phyloP scores from a whole-genome alignment of 2,888 invertebrate species.

The Eilema griseolum region DNA sequence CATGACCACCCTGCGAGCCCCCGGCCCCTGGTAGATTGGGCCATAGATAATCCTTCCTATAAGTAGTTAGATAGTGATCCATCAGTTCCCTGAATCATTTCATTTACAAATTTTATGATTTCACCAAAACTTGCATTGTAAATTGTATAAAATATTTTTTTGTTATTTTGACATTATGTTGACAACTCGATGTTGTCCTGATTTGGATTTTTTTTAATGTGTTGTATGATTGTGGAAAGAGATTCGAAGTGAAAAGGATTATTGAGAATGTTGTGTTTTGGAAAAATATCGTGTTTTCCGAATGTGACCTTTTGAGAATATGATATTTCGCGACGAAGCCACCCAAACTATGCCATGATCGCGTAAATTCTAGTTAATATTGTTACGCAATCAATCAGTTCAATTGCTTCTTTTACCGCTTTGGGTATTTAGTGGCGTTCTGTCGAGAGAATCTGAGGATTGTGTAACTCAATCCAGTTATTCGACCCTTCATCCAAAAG shows the following conservation, averaged over 20 bases:
- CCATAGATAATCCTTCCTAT: constrained; percentile 89
- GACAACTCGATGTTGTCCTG: constrained; percentile 28
- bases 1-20: constrained; percentile 12
- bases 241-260: neutral
- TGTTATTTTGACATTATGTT: constrained; percentile 21
- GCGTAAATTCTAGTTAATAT: too few species aligned
- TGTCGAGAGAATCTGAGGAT: too few species aligned
- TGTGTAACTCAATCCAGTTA: too few species aligned
- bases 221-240: neutral
- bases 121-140: constrained; percentile 24
- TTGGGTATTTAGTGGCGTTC: too few species aligned
- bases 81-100: constrained; percentile 58
- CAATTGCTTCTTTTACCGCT: too few species aligned
- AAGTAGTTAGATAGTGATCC: constrained; percentile 89
- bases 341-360: too few species aligned
- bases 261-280: too few species aligned
- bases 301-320: too few species aligned
- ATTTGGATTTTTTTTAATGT: constrained; percentile 21
- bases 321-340: too few species aligned
- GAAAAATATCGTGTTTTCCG: too few species aligned
- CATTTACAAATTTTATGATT: constrained; percentile 44
- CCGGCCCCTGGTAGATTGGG: constrained; percentile 76
- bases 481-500: too few species aligned
- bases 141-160: constrained; percentile 1
- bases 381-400: too few species aligned